Evolutionary conservation across 2,888 invertebrate species (phyloP), one percentile per base, ranked within the genome.

Genomic region (Eristalis arbustorum): DNA sequence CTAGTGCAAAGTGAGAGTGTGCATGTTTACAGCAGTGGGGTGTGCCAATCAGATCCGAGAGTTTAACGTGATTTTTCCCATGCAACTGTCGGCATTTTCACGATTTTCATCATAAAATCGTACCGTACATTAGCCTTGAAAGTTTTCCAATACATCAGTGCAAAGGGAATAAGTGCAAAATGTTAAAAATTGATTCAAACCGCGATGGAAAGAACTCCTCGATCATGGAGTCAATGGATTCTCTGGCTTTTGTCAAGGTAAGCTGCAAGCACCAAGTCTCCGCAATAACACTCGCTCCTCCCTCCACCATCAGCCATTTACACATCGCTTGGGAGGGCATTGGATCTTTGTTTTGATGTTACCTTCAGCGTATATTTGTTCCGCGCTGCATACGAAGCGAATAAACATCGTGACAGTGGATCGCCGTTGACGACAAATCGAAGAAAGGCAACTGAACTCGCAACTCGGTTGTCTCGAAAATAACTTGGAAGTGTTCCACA

Each of bases 191-290:
- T 76, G 84, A 88, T 37, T 78, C 71, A 59, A 83, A 78, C 25
- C 13, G 49, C 1, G 73, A 82, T 28, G 73, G 56, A 34, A 71
- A 63, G 63, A 88, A 78, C 68, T 87, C 92, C 34, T 89, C 92
- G 59, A 91, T 92, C 81, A 92, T 92, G 92, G 91, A 91, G 74
- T 91, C 92, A 25, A 89, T 89, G 88, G 90, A 90, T 66, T 89
- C 90, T 67, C 79, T 90, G 84, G 88, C 89, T 80, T 90, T 90
- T 88, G 90, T 89, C 89, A 91, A 91, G 91, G 92, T 92, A 90
- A 91, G 89, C 40, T 61, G 18, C 49, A 8, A 49, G 49, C 18
- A 49, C 8, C 18, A 2, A 49, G 72, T 83, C 76, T 80, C 23
- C 23, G 11, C 74, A 37, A 67, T 62, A 59, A 79, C 67, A 69